These are phyloP conservation scores for Cephus runcator DNA, from an alignment of 2,888 invertebrate species.

Conservation along the genomic window DNA sequence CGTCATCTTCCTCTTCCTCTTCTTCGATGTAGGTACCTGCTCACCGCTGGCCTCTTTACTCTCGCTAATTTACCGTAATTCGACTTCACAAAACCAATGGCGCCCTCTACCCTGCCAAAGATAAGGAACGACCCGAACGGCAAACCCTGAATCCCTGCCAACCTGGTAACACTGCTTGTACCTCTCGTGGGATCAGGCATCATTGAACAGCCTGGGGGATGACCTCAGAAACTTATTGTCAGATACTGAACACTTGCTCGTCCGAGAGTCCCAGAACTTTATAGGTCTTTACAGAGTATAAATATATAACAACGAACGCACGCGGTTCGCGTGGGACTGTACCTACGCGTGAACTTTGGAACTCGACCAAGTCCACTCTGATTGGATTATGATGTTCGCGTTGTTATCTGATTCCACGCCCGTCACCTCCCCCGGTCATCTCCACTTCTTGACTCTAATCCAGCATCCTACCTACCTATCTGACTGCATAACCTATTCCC, in stretches of 20 bases:
- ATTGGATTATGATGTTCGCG: slow-evolving; percentile 36
- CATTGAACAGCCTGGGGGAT: neutral
- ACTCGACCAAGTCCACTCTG: slow-evolving; percentile 7
- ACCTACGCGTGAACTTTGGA: neutral
- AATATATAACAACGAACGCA: neutral
- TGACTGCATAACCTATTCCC: neutral
- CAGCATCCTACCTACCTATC: neutral
- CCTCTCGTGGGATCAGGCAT: neutral
- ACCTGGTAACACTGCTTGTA: neutral
- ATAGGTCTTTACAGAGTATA: neutral
- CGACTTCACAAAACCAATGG: slow-evolving; percentile 28
- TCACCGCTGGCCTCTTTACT: slow-evolving; percentile 50
- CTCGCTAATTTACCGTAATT: slow-evolving; percentile 60
- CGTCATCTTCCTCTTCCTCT: slow-evolving; percentile 14
- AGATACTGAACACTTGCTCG: neutral
- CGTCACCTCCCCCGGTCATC: slow-evolving; percentile 22
- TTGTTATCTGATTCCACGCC: slow-evolving; percentile 37
- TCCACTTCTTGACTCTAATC: neutral
- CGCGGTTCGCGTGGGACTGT: neutral
- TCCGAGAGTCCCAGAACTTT: neutral
- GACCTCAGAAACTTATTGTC: neutral
- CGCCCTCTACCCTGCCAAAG: neutral
- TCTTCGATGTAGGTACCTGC: slow-evolving; percentile 54
- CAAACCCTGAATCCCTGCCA: neutral
- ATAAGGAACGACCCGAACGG: neutral